These are phyloP conservation scores for Agapornis roseicollis DNA, from an alignment of 2,113 vertebrate genomes.

Conservation along the genomic window DNA sequence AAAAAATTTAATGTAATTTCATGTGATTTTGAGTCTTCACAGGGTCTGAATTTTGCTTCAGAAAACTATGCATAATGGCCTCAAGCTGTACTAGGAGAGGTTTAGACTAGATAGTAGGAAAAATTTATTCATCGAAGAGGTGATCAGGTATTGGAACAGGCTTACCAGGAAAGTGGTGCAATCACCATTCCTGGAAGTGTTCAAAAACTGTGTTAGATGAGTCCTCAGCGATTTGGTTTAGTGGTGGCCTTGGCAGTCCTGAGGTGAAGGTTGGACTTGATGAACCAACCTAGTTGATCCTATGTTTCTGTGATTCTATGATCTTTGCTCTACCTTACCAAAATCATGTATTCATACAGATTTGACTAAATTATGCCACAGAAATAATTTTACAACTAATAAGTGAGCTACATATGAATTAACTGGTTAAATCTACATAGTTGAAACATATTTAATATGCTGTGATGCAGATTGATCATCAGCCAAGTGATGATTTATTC, in stretches of 20 bases:
- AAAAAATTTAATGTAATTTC: background rate
- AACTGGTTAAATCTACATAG: background rate
- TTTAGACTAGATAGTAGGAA: background rate
- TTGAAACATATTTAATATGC: background rate
- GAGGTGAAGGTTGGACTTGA: background rate
- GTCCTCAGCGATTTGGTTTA: background rate
- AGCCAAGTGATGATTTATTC: background rate
- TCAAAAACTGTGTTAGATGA: background rate
- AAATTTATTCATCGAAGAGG: background rate
- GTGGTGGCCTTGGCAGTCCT: background rate
- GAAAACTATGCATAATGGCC: background rate
- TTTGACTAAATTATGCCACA: background rate
- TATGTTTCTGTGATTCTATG: background rate
- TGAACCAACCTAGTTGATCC: background rate
- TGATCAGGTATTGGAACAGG: background rate
- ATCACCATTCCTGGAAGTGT: background rate
- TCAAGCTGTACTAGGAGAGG: background rate
- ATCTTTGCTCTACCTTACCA: background rate
- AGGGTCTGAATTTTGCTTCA: background rate
- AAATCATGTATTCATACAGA: background rate
- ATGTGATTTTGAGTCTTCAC: background rate
- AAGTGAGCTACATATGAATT: background rate
- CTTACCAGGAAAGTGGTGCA: background rate
- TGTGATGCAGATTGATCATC: background rate
- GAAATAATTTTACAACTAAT: background rate